Conservation (phyloP, 1,140 invertebrate species). For the Drosophila baimaii region DNA sequence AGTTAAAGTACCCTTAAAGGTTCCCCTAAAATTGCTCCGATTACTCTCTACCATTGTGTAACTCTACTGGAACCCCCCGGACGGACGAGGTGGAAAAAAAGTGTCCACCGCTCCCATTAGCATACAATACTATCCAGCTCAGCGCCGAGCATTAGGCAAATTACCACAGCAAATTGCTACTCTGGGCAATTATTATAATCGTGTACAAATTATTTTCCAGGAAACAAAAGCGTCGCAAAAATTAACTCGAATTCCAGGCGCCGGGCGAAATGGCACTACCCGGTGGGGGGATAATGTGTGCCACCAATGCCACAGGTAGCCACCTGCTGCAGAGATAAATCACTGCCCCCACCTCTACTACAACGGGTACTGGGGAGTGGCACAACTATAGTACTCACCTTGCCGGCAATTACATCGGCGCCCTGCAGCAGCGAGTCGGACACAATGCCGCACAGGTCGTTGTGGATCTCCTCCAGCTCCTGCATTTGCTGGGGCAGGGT, state of each 20-base stretch:
- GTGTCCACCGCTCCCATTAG: not conserved
- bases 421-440: constrained; percentile 92
- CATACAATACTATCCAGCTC: constrained; percentile 1
- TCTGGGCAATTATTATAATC: constrained; percentile 72
- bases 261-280: constrained; percentile 10
- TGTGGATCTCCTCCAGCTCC: constrained; percentile 94
- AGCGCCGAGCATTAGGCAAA: constrained; percentile 56
- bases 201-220: constrained; percentile 62
- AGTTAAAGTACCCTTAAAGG: not conserved
- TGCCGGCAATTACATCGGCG: constrained; percentile 91
- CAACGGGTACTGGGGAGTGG: too few relatives aligned
- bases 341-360: constrained; percentile 3
- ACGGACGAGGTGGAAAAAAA: not conserved
- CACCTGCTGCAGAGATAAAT: constrained; percentile 64
- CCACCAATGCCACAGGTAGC: constrained; percentile 30
- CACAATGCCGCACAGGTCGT: constrained; percentile 91
- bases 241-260: constrained; percentile 46
- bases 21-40: not conserved
- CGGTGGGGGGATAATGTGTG: not conserved
- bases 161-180: constrained; percentile 71
- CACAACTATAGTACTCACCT: constrained; percentile 89
- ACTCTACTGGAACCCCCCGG: not conserved
- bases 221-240: constrained; percentile 56
- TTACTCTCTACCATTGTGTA: not conserved
- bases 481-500: constrained; percentile 92